Base-by-base conservation (phyloP, 2,797 vertebrate species). In the Coranthus polyacanthus region DNA sequence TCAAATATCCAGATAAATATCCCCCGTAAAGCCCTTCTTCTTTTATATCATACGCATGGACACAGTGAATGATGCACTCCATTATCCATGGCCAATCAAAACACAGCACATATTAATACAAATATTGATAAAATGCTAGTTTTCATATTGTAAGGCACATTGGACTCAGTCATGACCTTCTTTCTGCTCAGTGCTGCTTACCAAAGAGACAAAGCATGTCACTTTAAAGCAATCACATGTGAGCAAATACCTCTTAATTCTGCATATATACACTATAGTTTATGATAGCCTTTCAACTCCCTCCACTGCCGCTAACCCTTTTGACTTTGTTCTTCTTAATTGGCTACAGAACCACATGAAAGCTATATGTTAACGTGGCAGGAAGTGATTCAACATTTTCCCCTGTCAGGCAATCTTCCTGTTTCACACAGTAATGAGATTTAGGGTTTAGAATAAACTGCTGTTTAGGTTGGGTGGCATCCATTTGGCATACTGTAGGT, bases 311-410 rank as follows among this genome's bases (percentile, higher is more conserved):
- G 58, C 81, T 67, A 84, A 79, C 69, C 80, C 63, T 63, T 12
- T 54, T 41, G 12, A 68, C 85, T 89, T 75, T 72, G 81, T 88
- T 85, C 78, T 68, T 64, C 79, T 75, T 86, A 85, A 91, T 85
- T 86, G 77, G 82, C 65, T 68, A 63, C 69, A 80, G 64, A 82
- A 77, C 74, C 83, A 83, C 79, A 90, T 90, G 75, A 88, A 88
- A 84, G 84, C 82, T 84, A 71, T 78, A 85, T 69, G 79, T 87
- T 89, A 82, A 81, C 69, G 66, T 79, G 81, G 51, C 78, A 88
- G 80, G 83, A 91, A 88, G 83, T 88, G 82, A 86, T 86, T 86
- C 81, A 90, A 76, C 79, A 85, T 89, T 86, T 88, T 72, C 80
- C 84, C 69, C 65, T 85, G 84, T 89, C 85, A 90, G 79, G 73